Evolutionary conservation across 2,113 vertebrate genomes (phyloP).

Genomic region (Cebidichthys violaceus): DNA sequence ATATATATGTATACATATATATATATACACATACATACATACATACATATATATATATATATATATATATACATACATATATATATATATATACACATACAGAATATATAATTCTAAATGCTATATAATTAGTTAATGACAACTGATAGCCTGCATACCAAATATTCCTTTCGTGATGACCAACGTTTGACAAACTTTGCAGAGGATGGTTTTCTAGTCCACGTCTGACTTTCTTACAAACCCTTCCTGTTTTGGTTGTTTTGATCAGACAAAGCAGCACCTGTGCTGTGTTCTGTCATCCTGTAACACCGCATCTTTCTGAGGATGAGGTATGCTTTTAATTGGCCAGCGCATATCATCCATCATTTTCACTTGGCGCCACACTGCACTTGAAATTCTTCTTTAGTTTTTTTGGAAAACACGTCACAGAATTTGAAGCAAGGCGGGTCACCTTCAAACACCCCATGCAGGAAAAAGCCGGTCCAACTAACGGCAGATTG

Average conservation of each 20-base stretch:
- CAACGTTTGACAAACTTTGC: not conserved
- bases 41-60: too few relatives aligned
- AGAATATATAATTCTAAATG: too few relatives aligned
- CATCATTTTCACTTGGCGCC: not conserved
- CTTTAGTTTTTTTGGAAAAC: not conserved
- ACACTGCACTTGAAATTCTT: not conserved
- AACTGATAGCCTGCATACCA: not conserved
- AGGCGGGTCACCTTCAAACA: conserved; percentile 12
- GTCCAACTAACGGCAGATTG: not conserved
- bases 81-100: too few relatives aligned
- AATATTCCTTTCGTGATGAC: not conserved
- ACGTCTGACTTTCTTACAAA: not conserved
- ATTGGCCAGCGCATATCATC: not conserved
- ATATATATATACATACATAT: too few relatives aligned
- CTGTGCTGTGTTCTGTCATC: not conserved
- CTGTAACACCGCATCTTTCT: not conserved
- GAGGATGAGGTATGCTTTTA: not conserved
- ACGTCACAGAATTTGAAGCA: not conserved
- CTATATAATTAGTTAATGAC: too few relatives aligned
- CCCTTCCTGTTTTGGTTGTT: not conserved
- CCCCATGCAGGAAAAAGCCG: not conserved
- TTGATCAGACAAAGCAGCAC: not conserved
- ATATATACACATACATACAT: too few relatives aligned
- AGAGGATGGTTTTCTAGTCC: not conserved
- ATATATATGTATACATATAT: too few relatives aligned